Conservation (phyloP, 2,888 invertebrate genomes). For the Teleogryllus oceanicus region DNA sequence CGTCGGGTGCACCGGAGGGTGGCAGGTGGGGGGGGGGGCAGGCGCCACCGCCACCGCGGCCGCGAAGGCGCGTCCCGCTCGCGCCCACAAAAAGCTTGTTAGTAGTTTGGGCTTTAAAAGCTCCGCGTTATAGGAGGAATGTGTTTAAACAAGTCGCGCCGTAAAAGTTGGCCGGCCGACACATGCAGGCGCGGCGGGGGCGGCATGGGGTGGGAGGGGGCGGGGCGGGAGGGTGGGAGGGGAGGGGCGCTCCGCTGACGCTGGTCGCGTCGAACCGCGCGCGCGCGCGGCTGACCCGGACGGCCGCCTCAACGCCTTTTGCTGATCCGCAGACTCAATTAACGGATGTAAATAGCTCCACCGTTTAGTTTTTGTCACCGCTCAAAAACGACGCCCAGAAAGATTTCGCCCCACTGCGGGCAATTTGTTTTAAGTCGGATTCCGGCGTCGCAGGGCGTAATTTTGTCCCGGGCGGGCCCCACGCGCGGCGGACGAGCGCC, state of each 20-base stretch:
- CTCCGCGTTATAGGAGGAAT: background rate
- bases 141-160: constrained; percentile 18
- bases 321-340: constrained; percentile 9
- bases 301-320: background rate
- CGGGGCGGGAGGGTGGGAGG: too few species aligned
- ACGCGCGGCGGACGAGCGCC: background rate
- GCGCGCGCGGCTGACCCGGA: background rate
- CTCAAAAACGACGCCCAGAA: background rate
- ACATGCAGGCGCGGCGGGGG: background rate
- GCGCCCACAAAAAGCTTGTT: constrained; percentile 18
- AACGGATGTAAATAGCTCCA: background rate
- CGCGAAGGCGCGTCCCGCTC: background rate
- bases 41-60: background rate
- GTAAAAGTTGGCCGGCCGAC: background rate
- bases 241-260: background rate
- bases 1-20: background rate
- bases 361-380: constrained; percentile 1
- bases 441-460: background rate
- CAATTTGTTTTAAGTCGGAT: background rate
- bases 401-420: background rate
- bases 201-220: too few species aligned
- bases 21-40: background rate
- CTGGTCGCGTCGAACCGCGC: background rate
- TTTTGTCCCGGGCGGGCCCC: background rate
- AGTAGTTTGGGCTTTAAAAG: constrained; percentile 7